These are phyloP conservation scores for Melanaphis sacchari DNA, from an alignment of 1,140 invertebrate genomes.

Conservation along the genomic window DNA sequence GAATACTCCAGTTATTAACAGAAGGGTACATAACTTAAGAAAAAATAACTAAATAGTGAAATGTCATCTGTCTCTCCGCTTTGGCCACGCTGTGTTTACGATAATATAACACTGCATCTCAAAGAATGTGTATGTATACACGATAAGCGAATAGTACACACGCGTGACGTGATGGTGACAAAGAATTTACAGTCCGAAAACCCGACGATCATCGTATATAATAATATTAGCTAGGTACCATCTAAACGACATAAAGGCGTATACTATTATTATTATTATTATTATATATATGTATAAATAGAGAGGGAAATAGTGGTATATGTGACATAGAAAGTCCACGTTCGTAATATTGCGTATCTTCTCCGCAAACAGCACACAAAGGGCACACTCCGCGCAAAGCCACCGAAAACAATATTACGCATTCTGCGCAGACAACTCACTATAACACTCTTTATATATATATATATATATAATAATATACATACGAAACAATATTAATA, in stretches of 20 bases:
- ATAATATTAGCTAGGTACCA: not conserved
- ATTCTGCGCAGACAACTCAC: constrained; percentile 17
- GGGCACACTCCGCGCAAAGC: not conserved
- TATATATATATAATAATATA: not conserved
- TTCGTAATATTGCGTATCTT: not conserved
- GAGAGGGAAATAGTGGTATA: not conserved
- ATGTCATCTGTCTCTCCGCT: not conserved
- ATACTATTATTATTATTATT: not conserved
- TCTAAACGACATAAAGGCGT: not conserved
- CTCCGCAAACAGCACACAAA: not conserved
- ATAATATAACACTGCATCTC: not conserved
- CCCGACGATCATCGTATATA: not conserved
- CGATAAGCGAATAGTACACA: not conserved
- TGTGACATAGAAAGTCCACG: not conserved
- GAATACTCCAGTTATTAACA: not conserved
- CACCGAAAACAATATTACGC: constrained; percentile 23
- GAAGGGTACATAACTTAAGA: not conserved
- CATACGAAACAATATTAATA: not conserved
- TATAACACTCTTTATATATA: constrained; percentile 9
- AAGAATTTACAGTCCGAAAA: not conserved
- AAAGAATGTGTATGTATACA: not conserved
- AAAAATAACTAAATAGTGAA: not conserved
- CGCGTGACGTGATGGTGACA: not conserved
- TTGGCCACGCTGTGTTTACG: not conserved
- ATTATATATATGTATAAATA: not conserved